phyloP scores from a whole-genome alignment of 2,113 vertebrate genomes.

The Tinamus guttatus region DNA sequence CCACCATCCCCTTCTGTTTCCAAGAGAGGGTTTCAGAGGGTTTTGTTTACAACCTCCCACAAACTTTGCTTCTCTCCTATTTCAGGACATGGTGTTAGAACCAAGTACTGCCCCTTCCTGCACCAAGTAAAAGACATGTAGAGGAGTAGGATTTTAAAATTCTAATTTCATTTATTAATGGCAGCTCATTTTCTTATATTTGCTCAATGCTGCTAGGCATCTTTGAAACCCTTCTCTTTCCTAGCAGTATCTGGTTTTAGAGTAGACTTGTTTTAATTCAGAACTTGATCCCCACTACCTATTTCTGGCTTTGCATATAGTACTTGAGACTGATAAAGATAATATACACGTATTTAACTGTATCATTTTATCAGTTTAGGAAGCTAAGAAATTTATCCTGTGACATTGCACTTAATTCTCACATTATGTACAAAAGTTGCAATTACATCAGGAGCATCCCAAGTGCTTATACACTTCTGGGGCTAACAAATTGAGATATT shows the following conservation, averaged over 20 bases:
- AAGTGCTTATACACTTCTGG: background rate
- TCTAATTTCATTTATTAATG: background rate
- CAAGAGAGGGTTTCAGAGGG: background rate
- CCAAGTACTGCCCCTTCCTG: fast-evolving
- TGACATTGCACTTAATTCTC: fast-evolving
- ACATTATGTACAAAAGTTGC: background rate
- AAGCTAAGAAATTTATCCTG: background rate
- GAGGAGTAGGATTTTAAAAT: background rate
- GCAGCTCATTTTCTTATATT: background rate
- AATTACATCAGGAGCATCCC: background rate
- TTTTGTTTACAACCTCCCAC: background rate
- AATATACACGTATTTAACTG: background rate
- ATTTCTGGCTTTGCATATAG: background rate
- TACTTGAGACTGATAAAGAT: background rate
- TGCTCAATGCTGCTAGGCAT: background rate
- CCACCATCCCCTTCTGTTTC: background rate
- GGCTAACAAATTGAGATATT: background rate
- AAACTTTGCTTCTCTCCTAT: background rate
- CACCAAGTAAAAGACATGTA: background rate
- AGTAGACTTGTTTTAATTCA: background rate
- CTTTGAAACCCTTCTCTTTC: background rate
- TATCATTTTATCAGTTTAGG: background rate
- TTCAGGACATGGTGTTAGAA: fast-evolving
- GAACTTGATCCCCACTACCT: background rate
- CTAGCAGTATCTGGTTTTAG: background rate